Percentiles rank a stretch among this genome's conserved stretches.
Conservation (phyloP, 2,888 invertebrate species). For the Spisula subtruncata region DNA sequence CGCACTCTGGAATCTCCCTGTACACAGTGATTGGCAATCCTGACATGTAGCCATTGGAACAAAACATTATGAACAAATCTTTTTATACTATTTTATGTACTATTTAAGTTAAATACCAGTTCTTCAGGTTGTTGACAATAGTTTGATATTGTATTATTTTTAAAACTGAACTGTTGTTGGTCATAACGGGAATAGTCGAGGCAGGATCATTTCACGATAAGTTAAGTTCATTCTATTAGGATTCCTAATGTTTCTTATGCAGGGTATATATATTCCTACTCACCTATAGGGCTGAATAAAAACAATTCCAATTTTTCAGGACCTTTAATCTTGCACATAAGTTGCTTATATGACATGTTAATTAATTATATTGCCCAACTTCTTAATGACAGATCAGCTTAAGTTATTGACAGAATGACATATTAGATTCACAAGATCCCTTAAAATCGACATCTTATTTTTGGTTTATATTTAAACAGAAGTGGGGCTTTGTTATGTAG, state of each 20-base stretch:
- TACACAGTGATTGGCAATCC: background rate
- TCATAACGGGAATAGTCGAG: background rate
- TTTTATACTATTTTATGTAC: slow-evolving; percentile 21
- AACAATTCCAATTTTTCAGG: background rate
- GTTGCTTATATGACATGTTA: too few species aligned
- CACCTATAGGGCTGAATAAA: background rate
- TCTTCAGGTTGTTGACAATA: slow-evolving; percentile 4
- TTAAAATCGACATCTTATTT: background rate
- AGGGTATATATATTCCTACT: background rate
- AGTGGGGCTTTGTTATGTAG: background rate
- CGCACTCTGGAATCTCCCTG: background rate
- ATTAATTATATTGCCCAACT: too few species aligned
- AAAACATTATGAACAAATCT: slow-evolving; percentile 11
- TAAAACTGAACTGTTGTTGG: background rate
- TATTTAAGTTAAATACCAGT: slow-evolving; percentile 21
- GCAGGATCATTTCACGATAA: background rate
- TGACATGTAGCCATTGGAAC: slow-evolving; percentile 12
- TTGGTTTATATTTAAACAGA: background rate
- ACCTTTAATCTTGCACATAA: background rate
- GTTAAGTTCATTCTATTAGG: background rate
- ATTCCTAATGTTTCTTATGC: background rate
- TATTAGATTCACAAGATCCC: background rate
- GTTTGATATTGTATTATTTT: slow-evolving; percentile 19
- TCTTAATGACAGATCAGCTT: too few species aligned
- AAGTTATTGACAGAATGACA: too few species aligned